phyloP scores from a whole-genome alignment of 1,140 invertebrate species.

The Heliconius hewitsoni region DNA sequence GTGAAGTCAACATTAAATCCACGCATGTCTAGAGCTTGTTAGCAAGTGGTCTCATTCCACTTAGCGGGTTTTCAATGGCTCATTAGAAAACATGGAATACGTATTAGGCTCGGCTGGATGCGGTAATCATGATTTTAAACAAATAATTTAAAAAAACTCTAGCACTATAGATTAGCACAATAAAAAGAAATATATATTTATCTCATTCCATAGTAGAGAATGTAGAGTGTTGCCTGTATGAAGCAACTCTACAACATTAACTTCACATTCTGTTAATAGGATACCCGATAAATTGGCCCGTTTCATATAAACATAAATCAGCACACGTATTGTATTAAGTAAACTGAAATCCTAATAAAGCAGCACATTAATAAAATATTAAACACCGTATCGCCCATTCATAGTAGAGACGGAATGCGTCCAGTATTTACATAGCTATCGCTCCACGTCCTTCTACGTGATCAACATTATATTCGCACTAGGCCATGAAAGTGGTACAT shows the following conservation, averaged over 20 bases:
- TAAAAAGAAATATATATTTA: background rate
- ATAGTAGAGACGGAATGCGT: constrained; percentile 9
- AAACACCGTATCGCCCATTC: constrained; percentile 9
- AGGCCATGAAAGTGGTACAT: constrained; percentile 62
- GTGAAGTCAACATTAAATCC: constrained; percentile 25
- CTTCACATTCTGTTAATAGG: no score
- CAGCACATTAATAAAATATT: constrained; percentile 5
- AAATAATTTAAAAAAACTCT: background rate
- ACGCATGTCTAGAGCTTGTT: constrained; percentile 18
- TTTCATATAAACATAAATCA: background rate
- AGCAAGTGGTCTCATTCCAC: constrained; percentile 35
- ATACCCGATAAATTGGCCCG: no score
- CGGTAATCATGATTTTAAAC: background rate
- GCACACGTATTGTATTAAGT: background rate
- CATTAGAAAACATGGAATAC: constrained; percentile 34
- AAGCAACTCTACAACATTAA: no score
- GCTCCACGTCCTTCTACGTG: constrained; percentile 29
- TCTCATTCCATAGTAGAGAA: no score
- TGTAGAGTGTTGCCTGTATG: no score
- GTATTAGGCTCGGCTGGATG: background rate
- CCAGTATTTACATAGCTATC: constrained; percentile 15
- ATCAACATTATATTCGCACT: constrained; percentile 36
- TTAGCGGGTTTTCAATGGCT: constrained; percentile 39
- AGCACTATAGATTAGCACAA: background rate
- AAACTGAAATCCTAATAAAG: background rate